Base-by-base conservation (phyloP, 2,888 invertebrate species). In the Cerceris rybyensis region DNA sequence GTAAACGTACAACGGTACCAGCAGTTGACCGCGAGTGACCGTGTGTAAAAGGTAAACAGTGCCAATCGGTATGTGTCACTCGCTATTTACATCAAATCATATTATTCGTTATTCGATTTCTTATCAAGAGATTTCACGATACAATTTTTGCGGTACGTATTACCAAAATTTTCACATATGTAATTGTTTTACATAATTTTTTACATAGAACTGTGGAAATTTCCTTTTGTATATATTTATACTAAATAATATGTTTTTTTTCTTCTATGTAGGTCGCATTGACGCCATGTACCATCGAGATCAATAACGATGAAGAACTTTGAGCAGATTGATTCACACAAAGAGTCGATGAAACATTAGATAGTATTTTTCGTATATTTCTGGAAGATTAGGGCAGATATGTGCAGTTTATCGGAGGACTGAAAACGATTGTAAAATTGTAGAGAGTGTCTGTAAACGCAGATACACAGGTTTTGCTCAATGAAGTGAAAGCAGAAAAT, bases 11-110 rank as follows among this genome's bases (percentile, higher is more conserved):
- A 88, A 89, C 89, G 89, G 89, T 89, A 89, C 88, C 77, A 64
- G 65, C 57, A 74, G 84, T 81, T 90, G 90, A 90, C 90, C 90
- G 90, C 86, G 84, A 87, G 86, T 90, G 87, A 76, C 78, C 82
- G 81, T 76, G 78, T 77, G 81, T 69, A 81, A 83, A 86, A 87
- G 89, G 86, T 86, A 88, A 89, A 88, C 83, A 86, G 81, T 80
- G 78, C 77, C 76, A 79, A 82, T 73, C 78, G 72, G 68, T 76
- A 84, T 83, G 80, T 79, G 80, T 75, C 61, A 43, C 41, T 59
- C 75, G 66, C 68, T 80, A 81, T 87, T 88, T 87, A 81, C 85
- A 69, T 84, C 82, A 88, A 68, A 75, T 80, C 58, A 7, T 7
- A 7, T 4, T 17, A 17, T 59, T 59, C 13, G 6, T 5, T 6